Base-by-base conservation (phyloP, 2,888 invertebrate genomes). In the Hylaea fasciaria region DNA sequence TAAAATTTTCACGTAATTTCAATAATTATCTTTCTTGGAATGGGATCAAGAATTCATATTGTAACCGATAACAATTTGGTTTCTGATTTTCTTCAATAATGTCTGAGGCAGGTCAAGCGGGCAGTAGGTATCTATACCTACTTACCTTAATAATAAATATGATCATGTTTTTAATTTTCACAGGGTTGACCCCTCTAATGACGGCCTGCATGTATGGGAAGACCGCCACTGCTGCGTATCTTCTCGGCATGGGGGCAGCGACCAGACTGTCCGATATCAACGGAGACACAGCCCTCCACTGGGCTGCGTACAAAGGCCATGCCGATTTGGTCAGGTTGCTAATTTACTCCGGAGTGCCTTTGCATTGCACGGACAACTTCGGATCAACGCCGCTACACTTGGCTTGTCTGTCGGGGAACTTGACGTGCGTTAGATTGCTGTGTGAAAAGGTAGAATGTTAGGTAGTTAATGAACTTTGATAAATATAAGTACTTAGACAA, bases 281-380 rank as follows among this genome's bases (percentile, higher is more conserved):
- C 79, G 98, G 98, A 0, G 98, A 98, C 77, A 97, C 97, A 0
- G 98, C 98, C 0, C 89, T 98, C 32, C 98, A 98, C 78, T 98
- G 98, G 98, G 97, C 98, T 0, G 97, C 98, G 0, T 98, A 98
- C 83, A 98, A 98, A 85, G 98, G 97, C 0, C 97, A 97, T 74
- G 95, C 96, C 0, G 98, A 98, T 77, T 87, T 98, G 60, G 97
- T 98, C 80, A 94, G 96, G 47, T 89, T 98, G 53, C 91, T 98
- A 16, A 97, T 98, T 89, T 97, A 98, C 85, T 97, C 98, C 11
- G 98, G 98, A 1, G 97, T 97, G 0, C 96, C 97, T 75, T 87
- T 98, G 47, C 96, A 97, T 74, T 97, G 97, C 85, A 96, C 96
- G 0, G 98, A 98, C 83, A 97, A 97, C 82, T 98, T 97, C 80